A percentile compares a stretch with the other conserved stretches of the same genome.
These are phyloP conservation scores for Leucophenga montana DNA, from an alignment of 2,888 invertebrate genomes.

Conservation along the genomic window DNA sequence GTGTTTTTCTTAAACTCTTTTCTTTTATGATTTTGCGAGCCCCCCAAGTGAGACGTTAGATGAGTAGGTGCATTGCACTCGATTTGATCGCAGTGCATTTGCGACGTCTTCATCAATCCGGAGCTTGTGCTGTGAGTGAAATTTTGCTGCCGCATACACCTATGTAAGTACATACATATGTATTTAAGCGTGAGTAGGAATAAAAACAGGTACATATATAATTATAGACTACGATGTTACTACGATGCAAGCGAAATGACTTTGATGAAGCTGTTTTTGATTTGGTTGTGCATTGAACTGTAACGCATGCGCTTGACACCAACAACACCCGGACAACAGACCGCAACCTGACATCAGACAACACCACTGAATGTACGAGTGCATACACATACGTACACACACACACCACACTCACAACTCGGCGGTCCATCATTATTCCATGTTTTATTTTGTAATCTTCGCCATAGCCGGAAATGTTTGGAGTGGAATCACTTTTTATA, in stretches of 20 bases:
- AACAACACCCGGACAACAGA: no score
- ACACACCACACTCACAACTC: no score
- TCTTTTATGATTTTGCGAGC: constrained; percentile 1
- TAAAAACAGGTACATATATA: neutral
- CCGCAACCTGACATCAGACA: no score
- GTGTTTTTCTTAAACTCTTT: neutral
- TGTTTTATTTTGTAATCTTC: no score
- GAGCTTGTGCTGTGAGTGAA: constrained; percentile 22
- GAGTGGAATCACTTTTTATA: no score
- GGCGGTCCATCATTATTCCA: no score
- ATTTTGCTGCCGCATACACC: constrained; percentile 26
- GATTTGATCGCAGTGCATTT: neutral
- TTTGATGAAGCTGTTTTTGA: neutral
- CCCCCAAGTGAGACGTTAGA: neutral
- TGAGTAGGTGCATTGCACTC: constrained; percentile 32
- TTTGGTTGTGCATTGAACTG: constrained; percentile 13
- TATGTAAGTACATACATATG: no score
- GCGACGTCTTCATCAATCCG: neutral
- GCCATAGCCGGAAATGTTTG: no score
- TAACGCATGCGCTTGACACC: neutral
- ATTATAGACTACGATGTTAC: no score
- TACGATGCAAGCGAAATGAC: neutral
- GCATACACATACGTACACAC: no score
- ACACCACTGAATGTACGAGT: no score
- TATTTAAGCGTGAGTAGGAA: neutral